Base-by-base conservation (phyloP, 2,888 invertebrate species). In the Acanthacorydalis orientalis region DNA sequence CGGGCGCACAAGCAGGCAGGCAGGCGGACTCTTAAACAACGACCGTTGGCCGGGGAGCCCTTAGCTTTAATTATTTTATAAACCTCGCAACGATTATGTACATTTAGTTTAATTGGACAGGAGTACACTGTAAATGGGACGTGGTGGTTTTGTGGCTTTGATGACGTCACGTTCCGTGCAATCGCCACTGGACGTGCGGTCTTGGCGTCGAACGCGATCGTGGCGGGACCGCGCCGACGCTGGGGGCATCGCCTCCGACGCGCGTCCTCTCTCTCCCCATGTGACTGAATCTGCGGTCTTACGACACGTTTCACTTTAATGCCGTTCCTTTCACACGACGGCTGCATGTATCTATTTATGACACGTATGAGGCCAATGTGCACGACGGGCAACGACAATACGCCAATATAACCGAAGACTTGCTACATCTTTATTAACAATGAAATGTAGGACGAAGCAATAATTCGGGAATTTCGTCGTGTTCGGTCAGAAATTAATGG, bases 281-380 rank as follows among this genome's bases (percentile, higher is more conserved):
- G 53, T 37, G 41, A 46, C 51, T 54, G 60, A 60, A 59, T 63
- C 57, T 60, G 64, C 52, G 65, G 65, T 64, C 60, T 57, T 57
- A 56, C 57, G 63, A 61, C 68, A 68, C 68, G 68, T 68, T 60
- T 60, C 63, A 63, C 62, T 67, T 67, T 67, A 67, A 68, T 67
- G 67, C 60, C 55, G 54, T 23, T 23, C 23, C 23, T 23, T 23
- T 23, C 23, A 23, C 23, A 54, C 56, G 52, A 47, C 54, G 53
- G 51, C 51, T 55, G 23, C 23, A 23, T 23, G 23, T 54, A 59
- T 60, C 58, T 62, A 64, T 63, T 63, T 62, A 61, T 64, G 61
- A 62, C 63, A 60, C 59, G 63, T 63, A 62, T 55, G 55, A 55
- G 54, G 53, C 57, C 58, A 55, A 57, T 57, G 54, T 57, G 57